Evolutionary conservation across 2,888 invertebrate genomes (phyloP), one percentile per base, ranked within the genome.

Genomic region (Rhaphigaster nebulosa): DNA sequence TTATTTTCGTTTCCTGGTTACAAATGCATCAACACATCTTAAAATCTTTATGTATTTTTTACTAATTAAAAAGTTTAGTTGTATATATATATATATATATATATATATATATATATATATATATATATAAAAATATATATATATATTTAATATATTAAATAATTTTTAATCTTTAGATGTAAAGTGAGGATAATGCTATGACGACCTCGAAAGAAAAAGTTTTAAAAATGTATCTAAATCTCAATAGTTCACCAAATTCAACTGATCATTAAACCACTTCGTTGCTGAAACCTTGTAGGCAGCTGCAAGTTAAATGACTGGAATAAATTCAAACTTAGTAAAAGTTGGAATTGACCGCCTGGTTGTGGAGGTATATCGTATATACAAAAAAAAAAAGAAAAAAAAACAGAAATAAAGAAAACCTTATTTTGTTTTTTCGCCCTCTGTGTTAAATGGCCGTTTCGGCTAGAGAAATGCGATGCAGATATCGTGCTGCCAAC

Each of bases 1-100:
- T 70, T 70, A 70, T 70, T 70, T 76, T 76, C 70, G 70, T 76
- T 76, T 76, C 70, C 70, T 76, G 38, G 70, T 23, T 38, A 76
- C 70, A 23, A 38, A 76, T 15, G 29, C 65, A 65, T 76, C 70
- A 76, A 76, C 8, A 76, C 8, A 38, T 76, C 20, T 38, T n/a
- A 65, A 1, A 34, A 18, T 29, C 6, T 45, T 10, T 45, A 45
- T n/a, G n/a, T n/a, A n/a, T n/a, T n/a, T n/a, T n/a, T n/a, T n/a
- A n/a, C n/a, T n/a, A n/a, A n/a, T n/a, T n/a, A n/a, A n/a, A n/a
- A n/a, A n/a, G n/a, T n/a, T n/a, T n/a, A n/a, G n/a, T n/a, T n/a
- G n/a, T n/a, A n/a, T n/a, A n/a, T n/a, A n/a, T n/a, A n/a, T n/a
- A n/a, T n/a, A n/a, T n/a, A n/a, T n/a, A n/a, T n/a, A n/a, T n/a